Conservation (phyloP, 2,888 invertebrate genomes). For the Dryocosmus kuriphilus region DNA sequence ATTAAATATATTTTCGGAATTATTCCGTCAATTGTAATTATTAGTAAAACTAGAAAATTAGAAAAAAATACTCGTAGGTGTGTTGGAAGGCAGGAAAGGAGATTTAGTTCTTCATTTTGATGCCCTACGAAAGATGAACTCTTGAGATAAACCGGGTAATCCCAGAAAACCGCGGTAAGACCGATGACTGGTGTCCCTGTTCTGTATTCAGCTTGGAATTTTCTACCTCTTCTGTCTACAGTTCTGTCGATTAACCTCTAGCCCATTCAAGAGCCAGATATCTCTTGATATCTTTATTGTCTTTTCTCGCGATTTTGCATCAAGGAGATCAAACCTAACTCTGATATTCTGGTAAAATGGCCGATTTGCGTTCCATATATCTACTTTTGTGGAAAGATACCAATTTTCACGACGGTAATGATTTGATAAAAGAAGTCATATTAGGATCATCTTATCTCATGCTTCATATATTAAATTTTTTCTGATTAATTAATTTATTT, state of each 20-base stretch:
- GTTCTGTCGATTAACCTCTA: no score
- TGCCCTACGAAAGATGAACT: conserved; percentile 64
- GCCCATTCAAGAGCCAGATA: conserved; percentile 1
- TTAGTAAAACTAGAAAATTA: no score
- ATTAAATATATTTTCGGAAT: no score
- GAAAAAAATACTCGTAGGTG: not conserved
- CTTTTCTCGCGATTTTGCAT: conserved; percentile 1
- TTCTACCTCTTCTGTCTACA: conserved; percentile 17
- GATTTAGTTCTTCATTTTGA: conserved; percentile 65
- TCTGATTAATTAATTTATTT: no score
- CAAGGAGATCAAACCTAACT: conserved; percentile 12
- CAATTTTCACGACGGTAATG: not conserved
- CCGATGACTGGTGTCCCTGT: conserved; percentile 67
- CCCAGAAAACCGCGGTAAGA: conserved; percentile 69
- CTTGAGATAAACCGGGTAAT: conserved; percentile 67
- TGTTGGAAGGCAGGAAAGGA: conserved; percentile 47
- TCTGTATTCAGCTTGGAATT: conserved; percentile 60
- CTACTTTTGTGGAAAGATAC: not conserved
- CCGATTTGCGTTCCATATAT: not conserved
- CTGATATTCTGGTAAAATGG: not conserved
- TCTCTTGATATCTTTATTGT: conserved; percentile 5
- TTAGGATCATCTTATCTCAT: no score
- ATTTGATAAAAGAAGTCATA: no score
- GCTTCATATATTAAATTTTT: no score
- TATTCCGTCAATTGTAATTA: no score